Conservation (phyloP, 2,797 vertebrate species). For the Halcyon smyrnensis region DNA sequence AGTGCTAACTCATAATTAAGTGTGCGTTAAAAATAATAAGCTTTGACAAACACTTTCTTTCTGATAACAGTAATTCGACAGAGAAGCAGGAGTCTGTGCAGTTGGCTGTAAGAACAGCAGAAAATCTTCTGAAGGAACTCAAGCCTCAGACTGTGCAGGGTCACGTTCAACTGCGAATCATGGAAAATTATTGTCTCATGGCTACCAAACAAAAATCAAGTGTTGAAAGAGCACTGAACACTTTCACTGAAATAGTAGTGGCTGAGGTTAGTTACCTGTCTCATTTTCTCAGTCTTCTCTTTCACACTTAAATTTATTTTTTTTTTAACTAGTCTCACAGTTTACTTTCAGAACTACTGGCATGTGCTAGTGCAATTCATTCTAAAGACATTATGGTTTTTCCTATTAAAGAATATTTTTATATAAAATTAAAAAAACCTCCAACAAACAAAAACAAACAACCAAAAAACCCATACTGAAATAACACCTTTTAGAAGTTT, state of each 20-base stretch:
- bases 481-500: neutral
- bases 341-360: neutral
- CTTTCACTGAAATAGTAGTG: conserved; percentile 92
- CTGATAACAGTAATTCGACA: conserved; percentile 85
- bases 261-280: conserved; percentile 85
- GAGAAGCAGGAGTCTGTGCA: conserved; percentile 97
- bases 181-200: conserved; percentile 95
- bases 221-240: conserved; percentile 89
- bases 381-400: neutral
- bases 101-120: conserved; percentile 93
- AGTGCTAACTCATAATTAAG: neutral
- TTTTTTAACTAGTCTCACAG: neutral
- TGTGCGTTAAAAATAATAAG: neutral
- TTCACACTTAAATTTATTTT: neutral
- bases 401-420: neutral
- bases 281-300: neutral
- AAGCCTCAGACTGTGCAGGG: conserved; percentile 93
- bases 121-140: conserved; percentile 95
- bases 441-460: neutral
- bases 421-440: neutral
- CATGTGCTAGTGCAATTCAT: neutral
- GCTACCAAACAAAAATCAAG: conserved; percentile 93
- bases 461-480: neutral
- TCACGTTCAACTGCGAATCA: conserved; percentile 88
- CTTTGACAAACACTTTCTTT: neutral